Base-by-base conservation (phyloP, 2,797 vertebrate species). In the Notamacropus eugenii region DNA sequence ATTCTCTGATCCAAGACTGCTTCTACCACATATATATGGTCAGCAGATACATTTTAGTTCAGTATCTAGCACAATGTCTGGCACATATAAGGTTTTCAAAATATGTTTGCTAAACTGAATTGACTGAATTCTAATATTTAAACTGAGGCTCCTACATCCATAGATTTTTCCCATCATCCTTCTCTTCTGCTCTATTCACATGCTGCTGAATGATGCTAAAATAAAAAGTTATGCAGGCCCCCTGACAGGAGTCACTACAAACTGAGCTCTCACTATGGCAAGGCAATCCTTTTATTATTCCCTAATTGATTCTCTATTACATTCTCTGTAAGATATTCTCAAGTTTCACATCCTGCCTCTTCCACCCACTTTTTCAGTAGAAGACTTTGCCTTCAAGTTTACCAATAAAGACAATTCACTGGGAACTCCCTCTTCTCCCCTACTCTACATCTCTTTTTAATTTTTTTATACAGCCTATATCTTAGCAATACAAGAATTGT, bases 21-120 rank as follows among this genome's bases (percentile, higher is more conserved):
- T 94, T 97, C 31, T 94, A 31, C 40, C 67, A 93, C 29, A 14
- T 19, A 46, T 95, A 94, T 28, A 57, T 0, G 19, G 94, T 94
- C 92, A 62, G 90, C 34, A 96, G 92, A 91, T 59, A 10, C 58
- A 96, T 62, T 97, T 12, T 67, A n/a, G n/a, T 82, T 40, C 67
- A 40, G 9, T 82, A 82, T 24, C n/a, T 40, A 74, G 10, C 13
- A 40, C n/a, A 40, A 74, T 40, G 67, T 1, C 40, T 46, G 0
- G n/a, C 46, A 46, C 22, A 82, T 46, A 22, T 24, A 10, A 46
- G 74, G 29, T 0, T 82, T 82, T 82, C 74, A 22, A 82, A 22
- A 50, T n/a, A 24, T 46, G 24, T 46, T 87, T 46, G 22, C 40
- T 50, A 50, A 82, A 82, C 19, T 1, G 22, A 27, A 87, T 24